A percentile compares a stretch with the other conserved stretches of the same genome.
Evolutionary conservation across 2,797 vertebrate genomes (phyloP).

Genomic region (Rhincodon typus): DNA sequence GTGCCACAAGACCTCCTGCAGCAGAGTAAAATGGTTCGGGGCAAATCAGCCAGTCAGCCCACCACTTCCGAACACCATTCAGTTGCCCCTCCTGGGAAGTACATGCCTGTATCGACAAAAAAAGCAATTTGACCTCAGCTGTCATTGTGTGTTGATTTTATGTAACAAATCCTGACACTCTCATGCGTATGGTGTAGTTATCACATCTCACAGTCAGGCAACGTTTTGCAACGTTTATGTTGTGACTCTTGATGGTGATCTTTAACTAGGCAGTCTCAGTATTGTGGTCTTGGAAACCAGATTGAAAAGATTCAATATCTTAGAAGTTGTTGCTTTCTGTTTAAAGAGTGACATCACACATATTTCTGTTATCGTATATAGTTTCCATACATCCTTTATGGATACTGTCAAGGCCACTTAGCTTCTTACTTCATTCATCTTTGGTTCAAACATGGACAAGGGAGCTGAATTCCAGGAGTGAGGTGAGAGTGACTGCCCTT

Average conservation of each 20-base stretch:
- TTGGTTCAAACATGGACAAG: too few relatives aligned
- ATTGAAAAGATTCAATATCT: not conserved
- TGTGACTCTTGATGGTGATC: not conserved
- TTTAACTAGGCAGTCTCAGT: not conserved
- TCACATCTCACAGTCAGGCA: not conserved
- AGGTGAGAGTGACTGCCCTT: too few relatives aligned
- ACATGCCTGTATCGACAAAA: not conserved
- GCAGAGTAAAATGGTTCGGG: not conserved
- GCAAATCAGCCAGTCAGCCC: not conserved
- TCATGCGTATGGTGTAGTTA: not conserved
- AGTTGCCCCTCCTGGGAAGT: not conserved
- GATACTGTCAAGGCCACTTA: too few relatives aligned
- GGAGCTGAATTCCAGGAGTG: too few relatives aligned
- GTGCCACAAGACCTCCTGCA: too few relatives aligned
- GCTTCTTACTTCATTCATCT: too few relatives aligned
- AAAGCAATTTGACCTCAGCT: not conserved
- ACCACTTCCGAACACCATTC: not conserved
- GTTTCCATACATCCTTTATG: too few relatives aligned
- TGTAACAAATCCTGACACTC: not conserved
- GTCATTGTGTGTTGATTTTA: not conserved
- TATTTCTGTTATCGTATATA: too few relatives aligned
- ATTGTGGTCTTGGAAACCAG: not conserved
- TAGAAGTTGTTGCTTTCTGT: not conserved
- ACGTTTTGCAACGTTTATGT: not conserved
- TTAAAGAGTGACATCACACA: too few relatives aligned